Percentiles rank a stretch among this genome's conserved stretches.
Evolutionary conservation across 2,113 vertebrate species (phyloP).

Genomic region (Notiomystis cincta): DNA sequence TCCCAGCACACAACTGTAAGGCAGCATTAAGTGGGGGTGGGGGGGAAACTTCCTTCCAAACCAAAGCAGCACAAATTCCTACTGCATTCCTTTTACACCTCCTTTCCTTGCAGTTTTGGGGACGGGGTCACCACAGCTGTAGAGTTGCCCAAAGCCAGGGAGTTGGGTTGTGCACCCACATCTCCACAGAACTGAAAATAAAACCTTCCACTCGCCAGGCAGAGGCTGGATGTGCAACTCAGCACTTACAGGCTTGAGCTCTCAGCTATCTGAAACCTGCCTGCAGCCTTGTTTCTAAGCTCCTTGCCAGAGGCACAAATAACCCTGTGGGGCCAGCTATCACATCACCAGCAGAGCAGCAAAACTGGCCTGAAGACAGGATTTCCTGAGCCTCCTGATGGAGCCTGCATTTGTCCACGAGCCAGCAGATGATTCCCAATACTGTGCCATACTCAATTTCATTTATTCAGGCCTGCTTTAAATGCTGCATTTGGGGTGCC

Average conservation of each 20-base stretch:
- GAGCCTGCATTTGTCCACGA: background rate
- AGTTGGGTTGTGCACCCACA: background rate
- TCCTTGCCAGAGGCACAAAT: background rate
- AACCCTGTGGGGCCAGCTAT: background rate
- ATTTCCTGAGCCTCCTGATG: background rate
- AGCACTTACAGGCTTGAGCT: background rate
- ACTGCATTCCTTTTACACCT: background rate
- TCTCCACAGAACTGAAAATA: background rate
- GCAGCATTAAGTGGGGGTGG: rapidly evolving
- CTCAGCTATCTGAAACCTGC: background rate
- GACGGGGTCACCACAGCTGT: rapidly evolving
- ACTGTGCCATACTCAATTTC: background rate
- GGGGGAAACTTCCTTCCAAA: background rate
- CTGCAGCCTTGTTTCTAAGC: background rate
- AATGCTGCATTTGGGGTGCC: background rate
- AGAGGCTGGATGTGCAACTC: background rate
- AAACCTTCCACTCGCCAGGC: background rate
- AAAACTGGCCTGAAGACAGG: background rate
- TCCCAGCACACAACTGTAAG: background rate
- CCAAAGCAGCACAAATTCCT: background rate
- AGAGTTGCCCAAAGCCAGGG: background rate
- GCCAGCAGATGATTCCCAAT: background rate
- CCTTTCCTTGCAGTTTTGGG: background rate
- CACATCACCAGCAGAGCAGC: rapidly evolving
- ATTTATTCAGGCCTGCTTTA: background rate